A percentile compares a stretch with the other conserved stretches of the same genome.
Conservation (phyloP, 64 coral and sea anemone genomes). For the Astreopora myriophthalma region DNA sequence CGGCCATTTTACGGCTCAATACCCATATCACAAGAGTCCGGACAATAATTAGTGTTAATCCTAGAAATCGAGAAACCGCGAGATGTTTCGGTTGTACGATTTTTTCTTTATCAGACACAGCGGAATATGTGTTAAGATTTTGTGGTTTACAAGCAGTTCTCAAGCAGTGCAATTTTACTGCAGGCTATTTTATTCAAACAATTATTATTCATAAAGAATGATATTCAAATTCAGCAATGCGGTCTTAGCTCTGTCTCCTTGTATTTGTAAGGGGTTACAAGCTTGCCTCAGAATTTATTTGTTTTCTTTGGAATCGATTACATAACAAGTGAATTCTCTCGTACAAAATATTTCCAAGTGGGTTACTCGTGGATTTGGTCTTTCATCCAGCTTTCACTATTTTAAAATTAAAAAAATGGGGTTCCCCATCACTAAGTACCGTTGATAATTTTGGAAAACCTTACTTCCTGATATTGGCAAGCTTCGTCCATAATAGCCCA, state of each 20-base stretch:
- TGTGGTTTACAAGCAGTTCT: neutral
- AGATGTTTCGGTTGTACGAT: slow-evolving; percentile 5
- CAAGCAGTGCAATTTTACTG: neutral
- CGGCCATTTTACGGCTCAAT: too few relatives aligned
- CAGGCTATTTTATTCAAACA: neutral
- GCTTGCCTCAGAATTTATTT: neutral
- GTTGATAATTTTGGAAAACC: neutral
- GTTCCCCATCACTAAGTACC: neutral
- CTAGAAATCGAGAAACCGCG: too few relatives aligned
- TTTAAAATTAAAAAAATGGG: too few relatives aligned
- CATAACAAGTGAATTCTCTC: neutral
- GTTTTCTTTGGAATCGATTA: neutral
- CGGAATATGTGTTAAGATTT: neutral
- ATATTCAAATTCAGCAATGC: too few relatives aligned
- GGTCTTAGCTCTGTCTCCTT: too few relatives aligned
- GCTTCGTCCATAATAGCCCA: neutral
- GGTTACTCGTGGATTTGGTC: too few relatives aligned
- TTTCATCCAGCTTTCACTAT: too few relatives aligned
- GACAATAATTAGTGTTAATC: too few relatives aligned
- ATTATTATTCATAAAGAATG: too few relatives aligned
- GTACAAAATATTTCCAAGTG: neutral
- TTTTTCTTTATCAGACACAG: neutral
- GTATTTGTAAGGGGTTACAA: too few relatives aligned
- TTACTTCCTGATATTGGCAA: neutral
- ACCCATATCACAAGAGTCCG: too few relatives aligned